phyloP scores from a whole-genome alignment of 2,797 vertebrate genomes.

The Onychomys leucogaster region DNA sequence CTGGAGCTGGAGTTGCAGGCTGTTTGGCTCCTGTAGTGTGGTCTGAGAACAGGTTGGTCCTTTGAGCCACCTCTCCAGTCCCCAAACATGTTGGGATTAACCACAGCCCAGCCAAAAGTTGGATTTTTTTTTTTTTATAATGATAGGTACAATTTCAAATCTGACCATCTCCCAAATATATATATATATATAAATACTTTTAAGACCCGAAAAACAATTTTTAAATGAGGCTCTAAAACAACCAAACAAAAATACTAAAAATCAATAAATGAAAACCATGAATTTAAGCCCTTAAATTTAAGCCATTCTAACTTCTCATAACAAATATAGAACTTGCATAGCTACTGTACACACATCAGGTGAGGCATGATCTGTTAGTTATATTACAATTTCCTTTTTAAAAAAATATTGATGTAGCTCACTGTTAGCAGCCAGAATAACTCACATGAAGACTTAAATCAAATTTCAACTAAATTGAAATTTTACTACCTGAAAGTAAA shows the following conservation, averaged over 20 bases:
- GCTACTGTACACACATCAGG: not conserved
- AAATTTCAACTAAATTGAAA: constrained; percentile 59
- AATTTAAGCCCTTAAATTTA: constrained; percentile 23
- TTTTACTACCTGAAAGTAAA: constrained; percentile 50
- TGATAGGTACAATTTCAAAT: constrained; percentile 54
- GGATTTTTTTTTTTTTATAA: not conserved
- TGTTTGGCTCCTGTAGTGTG: not conserved
- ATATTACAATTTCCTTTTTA: not conserved
- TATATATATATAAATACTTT: constrained; percentile 11
- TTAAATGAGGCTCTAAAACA: constrained; percentile 42
- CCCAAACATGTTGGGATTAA: not conserved
- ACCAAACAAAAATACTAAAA: constrained; percentile 27
- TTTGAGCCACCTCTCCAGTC: not conserved
- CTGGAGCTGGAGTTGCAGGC: not conserved
- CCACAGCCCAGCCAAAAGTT: not conserved
- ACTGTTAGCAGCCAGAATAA: constrained; percentile 66
- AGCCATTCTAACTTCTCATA: constrained; percentile 39
- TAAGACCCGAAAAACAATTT: constrained; percentile 27
- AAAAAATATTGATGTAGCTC: constrained; percentile 32
- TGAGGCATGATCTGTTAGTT: constrained; percentile 23
- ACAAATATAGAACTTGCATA: not conserved
- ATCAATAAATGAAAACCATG: constrained; percentile 49
- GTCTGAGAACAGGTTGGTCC: not conserved
- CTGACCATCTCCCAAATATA: constrained; percentile 1
- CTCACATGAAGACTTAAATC: constrained; percentile 38